Base-by-base conservation (phyloP, 2,888 invertebrate genomes). In the Lapara coniferarum region DNA sequence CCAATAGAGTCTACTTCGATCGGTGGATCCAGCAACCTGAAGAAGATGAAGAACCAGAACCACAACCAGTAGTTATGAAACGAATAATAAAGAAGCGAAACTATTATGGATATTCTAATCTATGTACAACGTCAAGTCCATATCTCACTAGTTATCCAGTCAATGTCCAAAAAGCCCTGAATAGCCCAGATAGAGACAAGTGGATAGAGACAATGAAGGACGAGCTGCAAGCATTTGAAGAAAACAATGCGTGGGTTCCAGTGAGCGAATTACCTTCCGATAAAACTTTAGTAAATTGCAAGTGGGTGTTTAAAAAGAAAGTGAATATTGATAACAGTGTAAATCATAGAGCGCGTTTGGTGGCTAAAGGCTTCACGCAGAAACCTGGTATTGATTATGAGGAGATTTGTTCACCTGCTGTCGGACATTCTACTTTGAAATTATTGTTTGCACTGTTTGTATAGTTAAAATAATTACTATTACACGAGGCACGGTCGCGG, bases 181-280 rank as follows among this genome's bases (percentile, higher is more conserved):
- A 66, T 12, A 71, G 77, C 19, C 70, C 74, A 8, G 77, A 78
- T 58, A 66, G 10, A 14, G 49, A 71, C 10, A 68, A 78, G n/a
- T 75, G 78, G 77, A 76, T 10, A 56, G 76, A 52, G 72, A 70
- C 12, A 77, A 78, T 53, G 56, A 72, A 16, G 37, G 6, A 37
- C 2, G 37, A 37, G 37, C 37, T 37, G 6, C 2, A 37, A 37
- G 2, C 37, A 37, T 37, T 37, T 37, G 37, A 37, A 37, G 75
- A 78, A 10, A 77, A 76, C 55, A 53, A 75, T 51, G 72, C 73
- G 0, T 80, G 77, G 77, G 76, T 74, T 13, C 1, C 78, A 0
- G 73, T 70, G 14, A 71, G 77, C 37, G 44, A 7, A 3, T 75
- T 75, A 14, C 19, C 12, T n/a, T 10, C 2, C n/a, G 58, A n/a